Base-by-base conservation (phyloP, 2,797 vertebrate species). In the Pangasius mekongensis region DNA sequence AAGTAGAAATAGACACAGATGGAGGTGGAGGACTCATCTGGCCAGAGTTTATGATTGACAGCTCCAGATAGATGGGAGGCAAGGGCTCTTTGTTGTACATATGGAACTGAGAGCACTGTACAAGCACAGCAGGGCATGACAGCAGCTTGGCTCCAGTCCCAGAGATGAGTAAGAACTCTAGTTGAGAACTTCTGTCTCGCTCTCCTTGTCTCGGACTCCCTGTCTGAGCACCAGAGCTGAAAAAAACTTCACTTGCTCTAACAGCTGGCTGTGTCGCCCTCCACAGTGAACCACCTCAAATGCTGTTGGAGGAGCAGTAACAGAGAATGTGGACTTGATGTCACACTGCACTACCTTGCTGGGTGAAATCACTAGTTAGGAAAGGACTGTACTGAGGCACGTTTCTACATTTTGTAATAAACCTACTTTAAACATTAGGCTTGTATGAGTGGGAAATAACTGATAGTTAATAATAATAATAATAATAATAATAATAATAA, bases 111-210 rank as follows among this genome's bases (percentile, higher is more conserved):
- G 88, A 60, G 85, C 24, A 13, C 36, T 49, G 73, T 85, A 76
- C 78, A 86, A 74, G 60, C 39, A 47, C 89, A 89, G 90, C 81
- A 80, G 76, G 76, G 83, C 86, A 86, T 87, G 85, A 85, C 89
- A 90, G 90, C 89, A 86, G 90, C 87, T 78, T 89, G 93, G 91
- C 92, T 80, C 73, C 67, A 24, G 87, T 78, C 85, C 94, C 93
- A 94, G 91, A 93, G 93, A 94, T 92, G 90, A 94, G 90, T 88
- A 91, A 91, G 89, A 90, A 95, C 93, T 94, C 91, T 91, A 94
- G 92, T 95, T 95, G 93, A 95, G 91, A 87, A 77, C 91, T 82
- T 91, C 91, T 76, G 92, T 94, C 93, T 93, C 92, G 89, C 86
- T 91, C 88, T 90, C 89, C 91, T 87, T 87, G 83, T 89, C 87